A percentile compares a stretch with the other conserved stretches of the same genome.
These are phyloP conservation scores for Labeo catla DNA, from an alignment of 2,113 vertebrate genomes.

Conservation along the genomic window DNA sequence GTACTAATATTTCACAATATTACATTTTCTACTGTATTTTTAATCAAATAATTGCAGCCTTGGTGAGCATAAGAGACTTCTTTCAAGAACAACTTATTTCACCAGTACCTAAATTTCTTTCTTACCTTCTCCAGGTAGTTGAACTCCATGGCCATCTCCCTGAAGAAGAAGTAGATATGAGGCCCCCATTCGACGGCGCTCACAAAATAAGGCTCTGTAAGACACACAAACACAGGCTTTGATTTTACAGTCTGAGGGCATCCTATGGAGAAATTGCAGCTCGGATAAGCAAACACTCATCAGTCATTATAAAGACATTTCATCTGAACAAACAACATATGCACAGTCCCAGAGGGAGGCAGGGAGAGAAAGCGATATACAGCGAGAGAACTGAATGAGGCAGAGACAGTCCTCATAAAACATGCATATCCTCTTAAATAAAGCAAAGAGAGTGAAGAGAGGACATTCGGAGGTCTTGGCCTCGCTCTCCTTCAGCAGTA, in stretches of 20 bases:
- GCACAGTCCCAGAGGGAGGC: conserved; percentile 31
- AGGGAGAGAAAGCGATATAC: not conserved
- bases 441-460: conserved; percentile 60
- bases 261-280: conserved; percentile 11
- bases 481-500: not conserved
- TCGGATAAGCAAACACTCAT: conserved; percentile 33
- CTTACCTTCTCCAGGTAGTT: conserved; percentile 96
- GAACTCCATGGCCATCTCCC: conserved; percentile 98
- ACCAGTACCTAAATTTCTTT: not conserved
- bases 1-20: not conserved
- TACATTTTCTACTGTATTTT: not conserved
- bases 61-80: not conserved
- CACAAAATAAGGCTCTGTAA: conserved; percentile 92
- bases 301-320: conserved; percentile 30
- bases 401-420: conserved; percentile 59
- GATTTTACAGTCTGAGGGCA: not conserved
- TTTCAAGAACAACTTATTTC: not conserved
- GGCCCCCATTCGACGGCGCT: conserved; percentile 92
- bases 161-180: conserved; percentile 98
- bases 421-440: conserved; percentile 68
- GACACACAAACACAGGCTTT: conserved; percentile 16
- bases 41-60: not conserved
- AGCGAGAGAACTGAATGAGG: conserved; percentile 2
- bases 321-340: conserved; percentile 60
- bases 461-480: conserved; percentile 26